A percentile compares a stretch with the other conserved stretches of the same genome.
These are phyloP conservation scores for Gymnoscopelus braueri DNA, from an alignment of 2,797 vertebrate genomes.

Conservation along the genomic window DNA sequence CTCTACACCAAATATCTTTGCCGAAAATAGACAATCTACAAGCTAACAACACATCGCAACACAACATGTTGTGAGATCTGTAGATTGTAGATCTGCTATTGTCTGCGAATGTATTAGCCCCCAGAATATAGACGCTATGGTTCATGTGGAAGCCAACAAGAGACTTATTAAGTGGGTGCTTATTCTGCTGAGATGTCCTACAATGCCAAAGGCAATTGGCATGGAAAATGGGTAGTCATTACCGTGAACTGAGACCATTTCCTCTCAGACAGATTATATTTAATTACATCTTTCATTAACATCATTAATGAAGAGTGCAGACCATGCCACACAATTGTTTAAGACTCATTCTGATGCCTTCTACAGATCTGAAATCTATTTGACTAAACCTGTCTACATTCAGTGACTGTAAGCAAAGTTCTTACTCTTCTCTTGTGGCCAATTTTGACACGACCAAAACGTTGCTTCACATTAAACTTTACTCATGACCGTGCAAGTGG, in stretches of 20 bases:
- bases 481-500: too few species aligned
- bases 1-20: too few species aligned
- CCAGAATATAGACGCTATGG: too few species aligned
- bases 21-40: too few species aligned
- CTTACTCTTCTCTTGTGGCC: constrained; percentile 2
- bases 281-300: constrained; percentile 72
- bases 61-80: too few species aligned
- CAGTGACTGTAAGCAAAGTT: constrained; percentile 16
- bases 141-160: constrained; percentile 16
- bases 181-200: constrained; percentile 16
- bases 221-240: constrained; percentile 63
- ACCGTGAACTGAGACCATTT: constrained; percentile 43
- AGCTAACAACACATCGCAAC: too few species aligned
- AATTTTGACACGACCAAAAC: neutral
- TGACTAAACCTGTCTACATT: constrained; percentile 19
- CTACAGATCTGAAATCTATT: constrained; percentile 8
- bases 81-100: too few species aligned
- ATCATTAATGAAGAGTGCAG: constrained; percentile 35
- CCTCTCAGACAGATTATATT: constrained; percentile 63
- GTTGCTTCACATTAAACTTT: too few species aligned
- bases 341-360: constrained; percentile 21
- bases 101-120: too few species aligned
- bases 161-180: constrained; percentile 19
- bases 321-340: constrained; percentile 24
- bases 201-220: constrained; percentile 12